Percentiles rank a stretch among this genome's conserved stretches.
Conservation (phyloP, 2,113 vertebrate genomes). For the Oostethus manadensis region DNA sequence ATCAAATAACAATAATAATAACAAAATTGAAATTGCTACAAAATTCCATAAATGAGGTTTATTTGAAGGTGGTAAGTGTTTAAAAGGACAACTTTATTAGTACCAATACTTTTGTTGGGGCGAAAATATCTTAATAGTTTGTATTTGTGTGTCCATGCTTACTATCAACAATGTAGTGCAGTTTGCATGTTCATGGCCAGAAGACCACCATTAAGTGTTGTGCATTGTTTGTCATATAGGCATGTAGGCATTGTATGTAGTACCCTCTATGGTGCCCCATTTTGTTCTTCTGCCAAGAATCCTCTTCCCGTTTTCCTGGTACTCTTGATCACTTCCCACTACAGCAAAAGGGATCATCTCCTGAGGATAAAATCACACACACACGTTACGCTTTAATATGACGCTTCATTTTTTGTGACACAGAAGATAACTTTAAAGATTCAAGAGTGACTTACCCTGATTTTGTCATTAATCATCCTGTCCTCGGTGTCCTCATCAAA, state of each 20-base stretch:
- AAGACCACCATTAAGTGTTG: too few relatives aligned
- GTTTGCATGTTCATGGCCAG: too few relatives aligned
- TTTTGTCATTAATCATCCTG: constrained; percentile 90
- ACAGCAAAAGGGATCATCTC: constrained; percentile 98
- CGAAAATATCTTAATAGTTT: too few relatives aligned
- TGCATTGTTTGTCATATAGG: background rate
- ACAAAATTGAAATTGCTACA: too few relatives aligned
- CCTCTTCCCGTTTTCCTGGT: constrained; percentile 93
- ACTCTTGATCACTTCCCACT: constrained; percentile 96
- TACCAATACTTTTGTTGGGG: too few relatives aligned
- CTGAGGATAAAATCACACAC: constrained; percentile 56
- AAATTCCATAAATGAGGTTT: too few relatives aligned
- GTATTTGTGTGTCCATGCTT: too few relatives aligned
- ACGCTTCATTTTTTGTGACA: background rate
- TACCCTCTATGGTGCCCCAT: constrained; percentile 98
- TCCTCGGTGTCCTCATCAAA: constrained; percentile 95
- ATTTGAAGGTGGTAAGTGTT: too few relatives aligned
- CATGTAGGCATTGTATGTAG: background rate
- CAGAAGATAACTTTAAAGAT: background rate
- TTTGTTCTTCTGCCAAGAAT: constrained; percentile 96
- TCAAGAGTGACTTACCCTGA: constrained; percentile 78
- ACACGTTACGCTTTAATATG: background rate
- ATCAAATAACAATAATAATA: too few relatives aligned
- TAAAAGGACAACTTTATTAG: too few relatives aligned
- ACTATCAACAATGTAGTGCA: too few relatives aligned